Evolutionary conservation across 1,140 invertebrate species (phyloP), one percentile per base, ranked within the genome.

Genomic region (Drosophila nigrodunni): DNA sequence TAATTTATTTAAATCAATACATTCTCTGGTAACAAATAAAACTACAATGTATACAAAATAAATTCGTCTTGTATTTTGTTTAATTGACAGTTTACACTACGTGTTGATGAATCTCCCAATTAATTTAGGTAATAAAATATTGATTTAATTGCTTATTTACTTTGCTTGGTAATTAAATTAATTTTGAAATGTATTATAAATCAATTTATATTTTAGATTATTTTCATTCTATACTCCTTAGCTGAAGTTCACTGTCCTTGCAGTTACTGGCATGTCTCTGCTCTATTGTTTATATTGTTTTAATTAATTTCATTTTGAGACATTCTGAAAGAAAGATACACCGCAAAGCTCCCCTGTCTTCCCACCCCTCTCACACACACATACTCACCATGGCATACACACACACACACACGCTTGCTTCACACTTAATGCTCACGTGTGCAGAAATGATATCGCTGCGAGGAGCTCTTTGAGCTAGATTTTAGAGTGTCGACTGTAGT

Each of bases 261-360:
- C 60, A 15, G 44, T 11, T 52, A 18, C 18, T 61, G 18, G 43
- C 67, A 54, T 67, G 73, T 64, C 74, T 62, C 10, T 46, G 57
- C 68, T 57, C 70, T 74, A 70, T 81, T 86, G 82, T 83, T 86
- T 83, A 77, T 77, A 74, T 81, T 81, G 81, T 86, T 81, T 81
- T 85, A 85, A 85, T 85, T 85, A 81, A 86, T 85, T 85, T 85
- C 30, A 78, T 81, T 86, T 86, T 62, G 74, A 71, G 74, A 80
- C 66, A 54, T 71, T 80, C 73, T 68, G 66, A 73, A 62, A 77
- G 68, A 70, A 62, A 81, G 68, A 74, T 58, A 61, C 78, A 61
- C 60, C 43, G 50, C 49, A 67, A 35, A 7, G 0, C 21, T 11
- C 43, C 37, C n/a, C 30, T 39, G 15, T 52, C 18, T n/a, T 30